phyloP scores from a whole-genome alignment of 2,888 invertebrate species.

The Drosophila testacea region DNA sequence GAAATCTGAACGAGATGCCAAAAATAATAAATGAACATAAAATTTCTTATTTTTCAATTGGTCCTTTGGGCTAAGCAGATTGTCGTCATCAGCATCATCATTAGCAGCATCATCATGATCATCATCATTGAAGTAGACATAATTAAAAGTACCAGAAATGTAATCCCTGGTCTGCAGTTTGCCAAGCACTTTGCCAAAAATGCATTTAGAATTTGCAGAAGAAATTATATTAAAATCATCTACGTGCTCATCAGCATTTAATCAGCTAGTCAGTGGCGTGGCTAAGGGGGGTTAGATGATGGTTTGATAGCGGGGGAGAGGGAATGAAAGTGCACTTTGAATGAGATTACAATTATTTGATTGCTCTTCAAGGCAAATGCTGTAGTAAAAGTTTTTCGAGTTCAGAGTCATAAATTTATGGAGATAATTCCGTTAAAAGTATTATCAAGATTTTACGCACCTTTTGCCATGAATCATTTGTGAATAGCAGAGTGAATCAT shows the following conservation, averaged over 20 bases:
- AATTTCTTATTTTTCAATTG: conserved; percentile 32
- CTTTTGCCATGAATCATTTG: conserved; percentile 52
- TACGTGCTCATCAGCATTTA: conserved; percentile 77
- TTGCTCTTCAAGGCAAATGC: conserved; percentile 44
- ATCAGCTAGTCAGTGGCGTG: conserved; percentile 49
- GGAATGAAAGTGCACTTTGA: conserved; percentile 65
- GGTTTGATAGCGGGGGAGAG: background rate
- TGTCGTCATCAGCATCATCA: background rate
- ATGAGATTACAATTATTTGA: conserved; percentile 80
- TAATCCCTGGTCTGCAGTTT: conserved; percentile 60
- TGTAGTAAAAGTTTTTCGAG: conserved; percentile 49
- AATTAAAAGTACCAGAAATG: conserved; percentile 58
- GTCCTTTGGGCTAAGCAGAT: conserved; percentile 40
- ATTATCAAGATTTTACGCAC: conserved; percentile 61
- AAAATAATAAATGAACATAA: conserved; percentile 15
- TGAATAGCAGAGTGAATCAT: conserved; percentile 51
- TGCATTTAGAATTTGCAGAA: conserved; percentile 64
- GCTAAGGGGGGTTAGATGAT: background rate
- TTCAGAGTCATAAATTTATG: conserved; percentile 64
- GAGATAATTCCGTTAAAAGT: conserved; percentile 42
- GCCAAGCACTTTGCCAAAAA: conserved; percentile 73
- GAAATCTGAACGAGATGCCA: background rate
- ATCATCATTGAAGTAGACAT: conserved; percentile 36
- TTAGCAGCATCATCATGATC: conserved; percentile 30
- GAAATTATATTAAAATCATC: conserved; percentile 55